Evolutionary conservation across 92 coral and sea anemone genomes (phyloP).

Genomic region (Parazoanthus swiftii): DNA sequence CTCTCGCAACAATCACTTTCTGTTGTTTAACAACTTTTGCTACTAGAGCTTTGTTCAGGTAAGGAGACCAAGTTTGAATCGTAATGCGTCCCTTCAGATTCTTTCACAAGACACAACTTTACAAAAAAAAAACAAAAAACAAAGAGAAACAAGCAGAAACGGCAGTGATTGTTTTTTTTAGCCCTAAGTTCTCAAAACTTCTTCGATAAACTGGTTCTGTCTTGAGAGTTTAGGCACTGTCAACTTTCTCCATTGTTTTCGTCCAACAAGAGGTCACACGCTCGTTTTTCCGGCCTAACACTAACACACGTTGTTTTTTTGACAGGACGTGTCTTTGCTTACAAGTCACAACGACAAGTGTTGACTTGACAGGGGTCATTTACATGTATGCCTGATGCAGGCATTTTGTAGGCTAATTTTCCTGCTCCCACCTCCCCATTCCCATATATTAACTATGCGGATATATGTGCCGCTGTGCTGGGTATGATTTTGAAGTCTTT

Average conservation of each 20-base stretch:
- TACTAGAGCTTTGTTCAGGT: not conserved
- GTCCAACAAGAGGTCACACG: not conserved
- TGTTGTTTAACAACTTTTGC: not conserved
- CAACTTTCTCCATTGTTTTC: not conserved
- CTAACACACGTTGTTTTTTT: not conserved
- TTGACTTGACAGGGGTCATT: not conserved
- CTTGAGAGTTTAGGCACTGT: not conserved
- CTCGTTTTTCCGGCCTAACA: not conserved
- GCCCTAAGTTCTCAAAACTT: not conserved
- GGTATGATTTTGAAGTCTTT: too few relatives aligned
- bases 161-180: not conserved
- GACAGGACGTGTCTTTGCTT: not conserved
- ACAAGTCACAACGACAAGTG: not conserved
- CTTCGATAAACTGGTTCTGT: not conserved
- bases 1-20: not conserved
- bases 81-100: slow-evolving; percentile 4
- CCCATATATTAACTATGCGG: not conserved
- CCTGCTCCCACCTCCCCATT: not conserved
- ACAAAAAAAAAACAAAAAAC: not conserved
- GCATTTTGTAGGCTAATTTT: not conserved
- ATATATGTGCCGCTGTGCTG: too few relatives aligned
- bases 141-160: not conserved
- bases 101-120: not conserved
- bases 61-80: not conserved
- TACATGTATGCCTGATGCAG: not conserved